These are phyloP conservation scores for Chaetops frenatus DNA, from an alignment of 2,113 vertebrate genomes.

Conservation along the genomic window DNA sequence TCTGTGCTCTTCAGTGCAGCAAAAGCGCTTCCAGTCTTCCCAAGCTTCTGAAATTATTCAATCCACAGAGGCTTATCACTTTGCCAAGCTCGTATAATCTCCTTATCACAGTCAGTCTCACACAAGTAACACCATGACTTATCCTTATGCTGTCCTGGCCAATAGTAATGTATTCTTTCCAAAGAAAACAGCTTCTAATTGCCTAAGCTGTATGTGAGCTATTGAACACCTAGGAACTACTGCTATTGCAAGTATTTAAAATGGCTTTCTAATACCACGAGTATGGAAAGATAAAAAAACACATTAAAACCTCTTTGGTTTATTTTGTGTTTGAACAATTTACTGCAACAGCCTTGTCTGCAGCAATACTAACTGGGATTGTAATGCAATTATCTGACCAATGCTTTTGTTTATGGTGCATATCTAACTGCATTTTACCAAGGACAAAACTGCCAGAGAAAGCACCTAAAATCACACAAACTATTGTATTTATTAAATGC, in stretches of 20 bases:
- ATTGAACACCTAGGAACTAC: background rate
- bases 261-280: constrained; percentile 33
- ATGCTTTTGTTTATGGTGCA: background rate
- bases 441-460: background rate
- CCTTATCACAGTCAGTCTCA: background rate
- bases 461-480: background rate
- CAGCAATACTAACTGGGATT: background rate
- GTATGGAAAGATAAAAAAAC: background rate
- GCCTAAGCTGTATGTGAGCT: constrained; percentile 35
- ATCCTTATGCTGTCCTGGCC: constrained; percentile 28
- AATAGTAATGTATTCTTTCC: constrained; percentile 27
- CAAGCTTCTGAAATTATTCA: background rate
- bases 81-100: constrained; percentile 12
- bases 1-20: background rate
- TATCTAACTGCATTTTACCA: background rate
- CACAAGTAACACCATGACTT: background rate
- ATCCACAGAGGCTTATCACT: background rate
- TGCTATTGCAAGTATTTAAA: constrained; percentile 2
- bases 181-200: constrained; percentile 62
- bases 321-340: constrained; percentile 23
- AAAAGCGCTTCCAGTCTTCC: background rate
- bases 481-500: background rate
- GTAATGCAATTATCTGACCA: background rate
- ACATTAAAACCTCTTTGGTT: background rate
- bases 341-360: background rate